phyloP scores from a whole-genome alignment of 2,113 vertebrate species.

The Burhinus oedicnemus region DNA sequence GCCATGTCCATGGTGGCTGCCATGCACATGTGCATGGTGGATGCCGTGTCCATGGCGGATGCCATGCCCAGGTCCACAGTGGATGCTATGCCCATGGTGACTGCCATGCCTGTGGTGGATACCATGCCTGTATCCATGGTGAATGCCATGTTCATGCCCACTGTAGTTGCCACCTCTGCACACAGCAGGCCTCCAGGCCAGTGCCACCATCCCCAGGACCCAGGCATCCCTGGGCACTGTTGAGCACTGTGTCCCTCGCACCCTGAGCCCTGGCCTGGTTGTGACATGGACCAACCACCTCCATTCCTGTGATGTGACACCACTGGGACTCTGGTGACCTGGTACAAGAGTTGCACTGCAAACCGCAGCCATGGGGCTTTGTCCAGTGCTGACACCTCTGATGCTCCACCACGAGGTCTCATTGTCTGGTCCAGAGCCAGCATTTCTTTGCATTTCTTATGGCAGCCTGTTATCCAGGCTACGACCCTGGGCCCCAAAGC shows the following conservation, averaged over 20 bases:
- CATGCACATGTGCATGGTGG: no score
- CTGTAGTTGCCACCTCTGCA: neutral
- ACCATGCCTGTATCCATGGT: no score
- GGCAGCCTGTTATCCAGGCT: accelerated
- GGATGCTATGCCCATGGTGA: no score
- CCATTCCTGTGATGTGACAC: neutral
- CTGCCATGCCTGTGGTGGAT: no score
- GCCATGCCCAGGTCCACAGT: no score
- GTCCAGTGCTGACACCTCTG: accelerated
- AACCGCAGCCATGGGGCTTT: neutral
- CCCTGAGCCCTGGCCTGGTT: neutral
- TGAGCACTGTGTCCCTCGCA: neutral
- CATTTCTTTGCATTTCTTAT: accelerated
- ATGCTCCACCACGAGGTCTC: accelerated
- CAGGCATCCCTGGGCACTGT: neutral
- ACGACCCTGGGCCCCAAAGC: accelerated
- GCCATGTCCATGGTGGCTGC: neutral
- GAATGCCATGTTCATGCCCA: neutral
- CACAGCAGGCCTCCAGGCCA: neutral
- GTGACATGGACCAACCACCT: accelerated
- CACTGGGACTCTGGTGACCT: neutral
- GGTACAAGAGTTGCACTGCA: neutral
- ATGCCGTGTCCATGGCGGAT: no score
- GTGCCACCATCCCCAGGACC: neutral
- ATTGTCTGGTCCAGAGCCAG: accelerated